Conservation (phyloP, 2,113 vertebrate species). For the Podarcis cretensis region DNA sequence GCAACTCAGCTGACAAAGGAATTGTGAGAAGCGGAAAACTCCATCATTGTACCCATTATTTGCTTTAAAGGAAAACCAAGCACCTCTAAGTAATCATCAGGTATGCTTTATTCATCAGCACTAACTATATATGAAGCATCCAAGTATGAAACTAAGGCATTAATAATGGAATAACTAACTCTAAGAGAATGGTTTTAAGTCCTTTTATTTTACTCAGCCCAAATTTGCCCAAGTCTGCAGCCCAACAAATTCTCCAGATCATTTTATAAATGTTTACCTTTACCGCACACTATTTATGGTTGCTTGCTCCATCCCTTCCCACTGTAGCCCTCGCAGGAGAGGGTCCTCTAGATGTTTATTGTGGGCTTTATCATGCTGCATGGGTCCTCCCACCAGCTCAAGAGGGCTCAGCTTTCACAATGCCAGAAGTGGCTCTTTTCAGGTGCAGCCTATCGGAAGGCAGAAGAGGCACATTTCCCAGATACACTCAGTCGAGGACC, state of each 20-base stretch:
- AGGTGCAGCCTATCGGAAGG: too few relatives aligned
- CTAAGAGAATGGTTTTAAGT: neutral
- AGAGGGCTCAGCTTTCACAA: too few relatives aligned
- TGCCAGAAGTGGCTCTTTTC: too few relatives aligned
- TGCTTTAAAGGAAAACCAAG: neutral
- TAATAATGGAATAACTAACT: neutral
- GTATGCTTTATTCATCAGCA: neutral
- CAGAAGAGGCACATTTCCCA: too few relatives aligned
- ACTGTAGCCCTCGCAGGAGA: too few relatives aligned
- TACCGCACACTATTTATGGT: neutral
- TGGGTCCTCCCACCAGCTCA: too few relatives aligned
- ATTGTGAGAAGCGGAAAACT: neutral
- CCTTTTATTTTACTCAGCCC: neutral
- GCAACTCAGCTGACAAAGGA: neutral
- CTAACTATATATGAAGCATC: neutral
- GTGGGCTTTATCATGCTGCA: too few relatives aligned
- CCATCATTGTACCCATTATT: neutral
- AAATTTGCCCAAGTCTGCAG: neutral
- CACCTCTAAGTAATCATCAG: neutral
- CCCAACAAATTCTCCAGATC: neutral
- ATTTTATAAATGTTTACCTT: neutral
- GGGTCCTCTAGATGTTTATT: too few relatives aligned
- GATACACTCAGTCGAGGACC: too few relatives aligned
- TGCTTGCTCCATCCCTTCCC: too few relatives aligned
- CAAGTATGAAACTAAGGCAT: neutral